Evolutionary conservation across 2,797 vertebrate genomes (phyloP), one percentile per base, ranked within the genome.

Genomic region (Cetoscarus ocellatus): DNA sequence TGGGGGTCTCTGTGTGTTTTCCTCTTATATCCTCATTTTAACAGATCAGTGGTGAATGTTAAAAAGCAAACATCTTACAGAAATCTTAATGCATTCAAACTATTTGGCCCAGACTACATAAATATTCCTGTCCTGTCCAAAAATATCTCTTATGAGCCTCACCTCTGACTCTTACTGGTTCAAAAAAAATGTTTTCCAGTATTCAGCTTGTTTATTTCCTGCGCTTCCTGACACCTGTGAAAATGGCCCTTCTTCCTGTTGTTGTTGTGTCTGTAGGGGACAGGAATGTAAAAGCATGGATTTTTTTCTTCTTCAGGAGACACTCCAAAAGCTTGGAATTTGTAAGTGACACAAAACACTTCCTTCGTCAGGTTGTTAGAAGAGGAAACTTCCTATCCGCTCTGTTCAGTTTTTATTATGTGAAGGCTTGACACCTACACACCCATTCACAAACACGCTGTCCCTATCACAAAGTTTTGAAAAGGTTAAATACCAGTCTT

Each of bases 181-280:
- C 81, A 84, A 75, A 85, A 17, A 53, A 36, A 53, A 53, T 93
- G 91, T 95, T 95, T 95, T 94, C 89, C 93, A 91, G 92, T 85
- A 79, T 94, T 77, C 90, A 87, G 88, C 88, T 88, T 95, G 94
- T 95, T 96, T 95, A 92, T 94, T 95, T 95, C 94, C 94, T 93
- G 92, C 84, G 94, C 95, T 98, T 99, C 97, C 97, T 97, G 96
- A 96, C 97, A 98, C 96, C 97, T 98, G 97, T 93, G 93, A 95
- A 96, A 95, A 94, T 94, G 92, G 89, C 91, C 96, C 94, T 93
- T 95, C 96, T 98, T 99, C 97, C 98, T 98, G 96, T 96, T 97
- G 97, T 97, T 99, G 95, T 98, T 97, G 96, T 97, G 96, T 97
- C 96, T 97, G 86, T 88, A 80, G 87, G 79, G 95, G 94, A 93